These are phyloP conservation scores for Mycteria americana DNA, from an alignment of 2,797 vertebrate species.

Conservation along the genomic window DNA sequence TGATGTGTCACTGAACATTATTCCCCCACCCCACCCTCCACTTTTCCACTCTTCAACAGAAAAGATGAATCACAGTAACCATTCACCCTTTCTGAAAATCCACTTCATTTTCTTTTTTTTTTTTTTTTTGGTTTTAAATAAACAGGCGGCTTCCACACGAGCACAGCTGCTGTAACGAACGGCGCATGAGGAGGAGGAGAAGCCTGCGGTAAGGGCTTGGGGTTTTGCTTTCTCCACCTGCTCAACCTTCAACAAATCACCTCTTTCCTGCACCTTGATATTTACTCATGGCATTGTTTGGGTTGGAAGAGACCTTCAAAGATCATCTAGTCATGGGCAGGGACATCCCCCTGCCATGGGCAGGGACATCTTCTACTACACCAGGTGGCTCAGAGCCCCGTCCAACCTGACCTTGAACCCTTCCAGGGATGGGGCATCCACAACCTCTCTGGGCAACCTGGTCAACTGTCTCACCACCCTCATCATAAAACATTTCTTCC, in stretches of 20 bases:
- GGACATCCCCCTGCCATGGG: accelerated
- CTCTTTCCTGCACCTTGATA: background rate
- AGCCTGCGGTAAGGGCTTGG: background rate
- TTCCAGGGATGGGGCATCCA: background rate
- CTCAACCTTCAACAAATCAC: background rate
- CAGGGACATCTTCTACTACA: accelerated
- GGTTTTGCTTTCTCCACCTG: background rate
- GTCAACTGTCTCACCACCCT: background rate
- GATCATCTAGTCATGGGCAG: accelerated
- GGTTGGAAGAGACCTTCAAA: background rate
- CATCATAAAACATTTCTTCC: accelerated
- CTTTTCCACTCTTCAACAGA: constrained; percentile 50
- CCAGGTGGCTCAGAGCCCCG: accelerated
- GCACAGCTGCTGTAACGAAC: accelerated
- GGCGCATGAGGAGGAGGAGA: background rate
- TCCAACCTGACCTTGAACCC: background rate
- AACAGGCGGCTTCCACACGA: background rate
- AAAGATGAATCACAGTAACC: constrained; percentile 59
- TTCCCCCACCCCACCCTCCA: constrained; percentile 32
- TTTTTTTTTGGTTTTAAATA: background rate
- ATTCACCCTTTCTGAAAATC: constrained; percentile 13
- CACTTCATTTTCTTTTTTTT: background rate
- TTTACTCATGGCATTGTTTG: background rate
- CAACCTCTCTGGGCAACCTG: background rate
- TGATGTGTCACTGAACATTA: constrained; percentile 49